These are phyloP conservation scores for Candidula unifasciata DNA, from an alignment of 2,888 invertebrate genomes.

Conservation along the genomic window DNA sequence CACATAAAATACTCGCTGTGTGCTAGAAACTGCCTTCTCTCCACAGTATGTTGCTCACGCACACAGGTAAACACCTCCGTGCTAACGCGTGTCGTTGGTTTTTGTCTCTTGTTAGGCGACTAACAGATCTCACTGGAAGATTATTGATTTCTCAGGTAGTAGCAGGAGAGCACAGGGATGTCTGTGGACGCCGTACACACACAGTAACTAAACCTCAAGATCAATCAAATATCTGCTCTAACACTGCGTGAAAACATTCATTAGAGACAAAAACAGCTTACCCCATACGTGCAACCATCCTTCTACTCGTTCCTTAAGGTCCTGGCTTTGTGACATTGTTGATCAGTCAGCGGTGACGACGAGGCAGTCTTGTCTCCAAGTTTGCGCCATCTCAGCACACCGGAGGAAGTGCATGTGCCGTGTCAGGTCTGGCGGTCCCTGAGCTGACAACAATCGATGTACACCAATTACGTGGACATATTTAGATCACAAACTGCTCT, in stretches of 20 bases:
- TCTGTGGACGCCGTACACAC: not conserved
- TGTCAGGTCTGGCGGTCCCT: too few species aligned
- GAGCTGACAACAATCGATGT: too few species aligned
- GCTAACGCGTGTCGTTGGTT: too few species aligned
- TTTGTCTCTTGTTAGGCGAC: not conserved
- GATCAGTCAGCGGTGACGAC: too few species aligned
- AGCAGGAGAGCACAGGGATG: too few species aligned
- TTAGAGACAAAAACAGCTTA: slow-evolving; percentile 47
- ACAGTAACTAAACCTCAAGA: not conserved
- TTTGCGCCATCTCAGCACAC: not conserved
- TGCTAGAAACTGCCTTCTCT: too few species aligned
- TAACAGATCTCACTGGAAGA: not conserved
- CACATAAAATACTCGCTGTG: too few species aligned
- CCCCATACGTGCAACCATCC: slow-evolving; percentile 66
- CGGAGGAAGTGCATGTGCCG: slow-evolving; percentile 2
- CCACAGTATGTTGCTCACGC: too few species aligned
- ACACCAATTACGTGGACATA: too few species aligned
- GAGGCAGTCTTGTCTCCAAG: not conserved
- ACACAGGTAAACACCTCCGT: too few species aligned
- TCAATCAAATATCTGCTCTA: not conserved
- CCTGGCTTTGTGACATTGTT: not conserved
- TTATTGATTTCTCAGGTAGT: slow-evolving; percentile 2
- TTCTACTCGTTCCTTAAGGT: slow-evolving; percentile 46
- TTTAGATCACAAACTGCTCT: too few species aligned
- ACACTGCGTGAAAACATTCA: not conserved